Base-by-base conservation (phyloP, 2,888 invertebrate species). In the Heteromyza rotundicornis region DNA sequence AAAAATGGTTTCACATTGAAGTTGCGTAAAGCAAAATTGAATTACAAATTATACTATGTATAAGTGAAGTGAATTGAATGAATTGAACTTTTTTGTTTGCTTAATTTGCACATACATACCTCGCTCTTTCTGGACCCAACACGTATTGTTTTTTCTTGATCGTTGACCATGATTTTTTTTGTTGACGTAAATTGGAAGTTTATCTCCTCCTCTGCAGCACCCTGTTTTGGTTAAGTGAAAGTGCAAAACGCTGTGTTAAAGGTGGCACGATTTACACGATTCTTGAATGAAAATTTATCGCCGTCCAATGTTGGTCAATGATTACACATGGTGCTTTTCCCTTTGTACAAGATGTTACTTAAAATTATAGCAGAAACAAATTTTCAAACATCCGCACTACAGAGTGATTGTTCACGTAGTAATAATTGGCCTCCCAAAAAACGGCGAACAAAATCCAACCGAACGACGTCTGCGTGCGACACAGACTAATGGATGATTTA, bases 101-200 rank as follows among this genome's bases (percentile, higher is more conserved):
- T 32, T 32, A 8, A 32, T 32, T 32, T 32, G n/a, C n/a, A n/a
- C 27, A 51, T 53, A 84, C 85, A 84, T 84, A 92, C 92, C 87
- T 93, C 90, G 79, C 93, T 94, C 85, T 93, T 92, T 71, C 93
- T 87, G 52, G 93, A 92, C 61, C 93, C 93, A 62, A 94, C 92
- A 70, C 88, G 87, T 69, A 92, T 89, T 72, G 87, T 84, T 80
- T 86, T 86, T 60, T 78, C 78, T 59, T 75, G 70, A 35, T 64
- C 59, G 24, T 16, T 12, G 17, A 64, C 47, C 36, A 27, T 54
- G 35, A 54, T 20, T 51, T 64, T 63, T 32, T 8, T 32, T 32
- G n/a, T n/a, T n/a, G n/a, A n/a, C n/a, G n/a, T n/a, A n/a, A n/a
- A n/a, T 49, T 65, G 17, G 35, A 22, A 66, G 52, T 60, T 57